Percentiles rank a stretch among this genome's conserved stretches.
These are phyloP conservation scores for Pharmacophagus antenor DNA, from an alignment of 2,888 invertebrate species.

Conservation along the genomic window DNA sequence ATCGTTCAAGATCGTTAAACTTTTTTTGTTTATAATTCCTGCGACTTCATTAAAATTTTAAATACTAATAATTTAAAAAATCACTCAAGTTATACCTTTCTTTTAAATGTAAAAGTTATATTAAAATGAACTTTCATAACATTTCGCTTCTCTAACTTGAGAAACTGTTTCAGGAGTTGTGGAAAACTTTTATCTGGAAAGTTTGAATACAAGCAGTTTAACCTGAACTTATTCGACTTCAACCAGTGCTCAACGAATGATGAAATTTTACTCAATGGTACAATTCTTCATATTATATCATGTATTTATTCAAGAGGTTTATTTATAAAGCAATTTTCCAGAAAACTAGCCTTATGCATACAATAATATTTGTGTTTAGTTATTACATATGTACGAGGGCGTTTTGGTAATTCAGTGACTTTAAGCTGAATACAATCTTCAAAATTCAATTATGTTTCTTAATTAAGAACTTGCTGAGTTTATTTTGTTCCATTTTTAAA, in stretches of 20 bases:
- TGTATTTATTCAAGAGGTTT: no score
- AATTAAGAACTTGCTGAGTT: no score
- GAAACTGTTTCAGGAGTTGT: slow-evolving; percentile 20
- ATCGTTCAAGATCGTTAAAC: not conserved
- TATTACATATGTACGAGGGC: no score
- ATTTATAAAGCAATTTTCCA: no score
- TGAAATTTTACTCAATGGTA: slow-evolving; percentile 1
- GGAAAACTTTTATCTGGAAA: slow-evolving; percentile 24
- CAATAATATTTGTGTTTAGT: no score
- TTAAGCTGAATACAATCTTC: no score
- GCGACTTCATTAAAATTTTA: not conserved
- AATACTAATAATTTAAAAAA: not conserved
- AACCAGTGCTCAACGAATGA: slow-evolving; percentile 6
- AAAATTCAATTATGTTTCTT: no score
- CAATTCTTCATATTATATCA: no score
- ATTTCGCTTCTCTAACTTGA: slow-evolving; percentile 18
- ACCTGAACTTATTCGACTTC: slow-evolving; percentile 20
- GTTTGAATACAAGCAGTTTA: slow-evolving; percentile 24
- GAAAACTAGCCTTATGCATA: no score
- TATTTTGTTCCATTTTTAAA: no score
- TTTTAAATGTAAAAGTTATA: slow-evolving; percentile 23
- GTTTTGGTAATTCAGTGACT: no score
- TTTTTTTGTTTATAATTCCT: not conserved
- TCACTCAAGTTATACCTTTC: not conserved
- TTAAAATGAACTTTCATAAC: slow-evolving; percentile 24